Evolutionary conservation across 2,113 vertebrate genomes (phyloP), one percentile per base, ranked within the genome.

Genomic region (Cygnus buccinator): DNA sequence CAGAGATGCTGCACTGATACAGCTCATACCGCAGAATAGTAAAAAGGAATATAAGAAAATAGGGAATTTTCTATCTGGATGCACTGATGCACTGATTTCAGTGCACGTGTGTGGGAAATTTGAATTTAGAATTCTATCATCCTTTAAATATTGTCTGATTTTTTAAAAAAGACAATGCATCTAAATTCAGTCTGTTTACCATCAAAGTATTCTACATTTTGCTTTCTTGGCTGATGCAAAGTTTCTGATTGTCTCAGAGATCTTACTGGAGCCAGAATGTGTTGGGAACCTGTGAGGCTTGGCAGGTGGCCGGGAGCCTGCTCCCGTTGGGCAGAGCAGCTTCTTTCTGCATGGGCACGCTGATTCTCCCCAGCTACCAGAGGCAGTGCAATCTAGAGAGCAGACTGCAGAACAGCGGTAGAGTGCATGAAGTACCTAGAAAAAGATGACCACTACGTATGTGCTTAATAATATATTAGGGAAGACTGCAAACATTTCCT

Each of bases 271-370:
- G 37, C 11, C 1, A 4, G 37, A 9, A 46, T 48, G 63, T 10
- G 7, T 29, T 4, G 17, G 37, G 61, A 7, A 66, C 21, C 61
- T 70, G 13, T 57, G 48, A 55, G 44, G 2, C 63, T 62, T 73
- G 67, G 33, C 39, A 65, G 62, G 62, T 28, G 39, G 20, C 67
- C 39, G 59, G 43, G n/a, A 82, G 39, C 14, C n/a, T n/a, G 17
- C 48, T 48, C 12, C 71, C 1, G 0, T 6, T 2, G 2, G 33
- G 26, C 35, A 9, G 35, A 31, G 7, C 44, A 8, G 29, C 5
- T 21, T 11, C 33, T 68, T 35, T 63, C 43, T 72, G 25, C 22
- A 62, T 10, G 1, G 1, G 18, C 10, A 37, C 31, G 9, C 59
- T 6, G 12, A 13, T 10, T 59, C 21, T 84, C 57, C 46, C 57